These are phyloP conservation scores for Antheraea yamamai DNA, from an alignment of 2,888 invertebrate species.

Conservation along the genomic window DNA sequence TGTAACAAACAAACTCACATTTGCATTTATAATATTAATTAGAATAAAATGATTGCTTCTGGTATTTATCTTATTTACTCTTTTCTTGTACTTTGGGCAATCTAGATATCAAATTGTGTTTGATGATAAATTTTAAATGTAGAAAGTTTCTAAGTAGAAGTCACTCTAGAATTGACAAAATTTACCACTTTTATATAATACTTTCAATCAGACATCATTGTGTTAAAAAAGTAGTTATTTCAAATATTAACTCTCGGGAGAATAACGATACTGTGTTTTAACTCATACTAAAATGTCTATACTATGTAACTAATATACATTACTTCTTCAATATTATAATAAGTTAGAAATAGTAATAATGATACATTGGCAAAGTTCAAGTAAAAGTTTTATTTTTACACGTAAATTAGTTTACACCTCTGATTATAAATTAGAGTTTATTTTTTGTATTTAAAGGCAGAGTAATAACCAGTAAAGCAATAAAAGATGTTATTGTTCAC, in stretches of 20 bases:
- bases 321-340: too few relatives aligned
- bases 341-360: too few relatives aligned
- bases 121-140: not conserved
- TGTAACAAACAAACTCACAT: too few relatives aligned
- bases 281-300: too few relatives aligned
- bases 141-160: not conserved
- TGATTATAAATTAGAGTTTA: not conserved
- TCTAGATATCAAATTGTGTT: not conserved
- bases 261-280: too few relatives aligned
- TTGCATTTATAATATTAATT: too few relatives aligned
- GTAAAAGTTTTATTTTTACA: too few relatives aligned
- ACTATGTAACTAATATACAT: too few relatives aligned
- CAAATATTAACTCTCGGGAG: not conserved
- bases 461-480: not conserved
- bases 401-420: too few relatives aligned
- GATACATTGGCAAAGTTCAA: too few relatives aligned
- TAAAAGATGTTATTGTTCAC: constrained; percentile 32
- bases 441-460: not conserved
- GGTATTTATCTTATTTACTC: not conserved
- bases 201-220: not conserved
- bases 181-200: not conserved
- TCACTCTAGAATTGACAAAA: not conserved
- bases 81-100: not conserved
- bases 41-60: too few relatives aligned
- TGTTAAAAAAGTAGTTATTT: not conserved